Evolutionary conservation across 1,140 invertebrate genomes (phyloP).

Genomic region (Melanaphis sacchari): DNA sequence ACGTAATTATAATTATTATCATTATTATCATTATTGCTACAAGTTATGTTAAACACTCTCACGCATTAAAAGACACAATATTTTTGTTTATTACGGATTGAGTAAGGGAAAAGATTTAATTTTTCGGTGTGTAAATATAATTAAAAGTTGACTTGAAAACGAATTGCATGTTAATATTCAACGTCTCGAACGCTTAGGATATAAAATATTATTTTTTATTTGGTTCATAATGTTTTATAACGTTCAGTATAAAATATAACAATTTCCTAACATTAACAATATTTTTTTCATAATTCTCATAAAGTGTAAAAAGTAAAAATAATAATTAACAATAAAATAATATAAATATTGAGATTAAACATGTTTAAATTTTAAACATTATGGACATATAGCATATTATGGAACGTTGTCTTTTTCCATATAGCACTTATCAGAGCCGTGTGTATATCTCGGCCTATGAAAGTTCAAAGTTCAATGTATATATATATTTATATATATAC

Average conservation of each 20-base stretch:
- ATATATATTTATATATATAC: not conserved
- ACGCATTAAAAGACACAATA: not conserved
- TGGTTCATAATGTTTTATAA: slow-evolving; percentile 17
- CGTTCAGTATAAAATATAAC: not conserved
- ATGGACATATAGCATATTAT: not conserved
- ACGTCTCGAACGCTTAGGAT: not conserved
- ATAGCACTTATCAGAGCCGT: not conserved
- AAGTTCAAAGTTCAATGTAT: not conserved
- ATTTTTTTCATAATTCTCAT: not conserved
- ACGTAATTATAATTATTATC: slow-evolving; percentile 1
- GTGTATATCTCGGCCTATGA: not conserved
- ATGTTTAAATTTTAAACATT: slow-evolving; percentile 11
- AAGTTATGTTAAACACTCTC: not conserved
- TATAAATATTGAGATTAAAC: not conserved
- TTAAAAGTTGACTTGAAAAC: not conserved
- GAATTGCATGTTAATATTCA: not conserved
- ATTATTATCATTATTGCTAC: not conserved
- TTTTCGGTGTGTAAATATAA: not conserved
- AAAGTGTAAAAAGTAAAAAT: not conserved
- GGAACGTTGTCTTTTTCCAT: not conserved
- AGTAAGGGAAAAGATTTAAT: not conserved
- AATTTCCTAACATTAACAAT: not conserved
- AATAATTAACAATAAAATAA: not conserved
- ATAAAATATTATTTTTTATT: slow-evolving; percentile 5
- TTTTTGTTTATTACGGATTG: not conserved